Base-by-base conservation (phyloP, 2,888 invertebrate genomes). In the Nomada goodeniana region DNA sequence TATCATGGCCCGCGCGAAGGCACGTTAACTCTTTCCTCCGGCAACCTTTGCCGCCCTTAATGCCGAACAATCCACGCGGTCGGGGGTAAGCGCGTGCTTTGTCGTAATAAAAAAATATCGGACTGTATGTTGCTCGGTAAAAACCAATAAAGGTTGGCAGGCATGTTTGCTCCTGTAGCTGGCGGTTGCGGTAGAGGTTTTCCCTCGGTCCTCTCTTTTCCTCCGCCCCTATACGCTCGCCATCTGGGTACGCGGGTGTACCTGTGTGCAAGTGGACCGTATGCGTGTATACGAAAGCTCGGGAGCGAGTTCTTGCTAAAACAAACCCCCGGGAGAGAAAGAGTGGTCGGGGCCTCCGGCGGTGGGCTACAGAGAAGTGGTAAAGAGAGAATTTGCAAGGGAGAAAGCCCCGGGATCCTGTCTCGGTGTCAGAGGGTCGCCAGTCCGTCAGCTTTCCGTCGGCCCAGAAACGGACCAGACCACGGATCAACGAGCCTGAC, bases 331-430 rank as follows among this genome's bases (percentile, higher is more conserved):
- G 84, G 78, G 86, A 89, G 91, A 90, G 90, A 90, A 90, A 89
- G 90, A 89, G 91, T 88, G 86, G 87, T 86, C 76, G 87, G 83
- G 77, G 89, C 84, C 85, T 80, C 73, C 76, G 84, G 70, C 88
- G 89, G 89, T 82, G 90, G 86, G 89, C 89, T 88, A 83, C 89
- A 84, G 89, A 85, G 89, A 91, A 91, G 91, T 90, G 91, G 92
- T 91, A 91, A 92, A 92, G 91, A 92, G 92, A 86, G 91, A 92
- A 93, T 92, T 92, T 91, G 91, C 92, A 92, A 92, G 91, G 91
- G 92, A 36, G 36, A 92, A 92, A 92, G 90, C 88, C 81, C 83
- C 36, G 76, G 86, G 78, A 80, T 84, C 83, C 81, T 82, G 69
- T 80, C 79, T 89, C 89, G 89, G 91, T 91, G 91, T 91, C 91